phyloP scores from a whole-genome alignment of 2,797 vertebrate species.

The Masticophis lateralis region DNA sequence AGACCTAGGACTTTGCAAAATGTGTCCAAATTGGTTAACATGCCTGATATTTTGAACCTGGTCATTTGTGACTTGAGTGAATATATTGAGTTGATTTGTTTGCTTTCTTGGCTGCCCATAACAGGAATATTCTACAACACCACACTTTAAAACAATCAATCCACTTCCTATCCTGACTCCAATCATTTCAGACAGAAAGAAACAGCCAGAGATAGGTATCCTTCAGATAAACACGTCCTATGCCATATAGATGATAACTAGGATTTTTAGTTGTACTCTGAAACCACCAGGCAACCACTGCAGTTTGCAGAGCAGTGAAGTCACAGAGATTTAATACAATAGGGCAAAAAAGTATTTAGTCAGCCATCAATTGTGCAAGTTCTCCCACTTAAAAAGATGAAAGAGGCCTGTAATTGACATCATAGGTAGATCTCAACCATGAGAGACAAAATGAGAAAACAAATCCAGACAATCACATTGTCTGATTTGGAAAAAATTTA shows the following conservation, averaged over 20 bases:
- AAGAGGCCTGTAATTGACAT: too few relatives aligned
- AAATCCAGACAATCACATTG: too few relatives aligned
- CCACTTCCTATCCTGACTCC: background rate
- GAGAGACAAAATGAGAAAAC: too few relatives aligned
- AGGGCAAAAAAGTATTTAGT: too few relatives aligned
- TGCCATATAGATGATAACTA: background rate
- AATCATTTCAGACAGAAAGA: background rate
- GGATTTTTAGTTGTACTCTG: background rate
- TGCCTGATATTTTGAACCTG: background rate
- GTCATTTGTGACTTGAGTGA: background rate
- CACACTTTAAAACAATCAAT: too few relatives aligned
- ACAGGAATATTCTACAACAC: background rate
- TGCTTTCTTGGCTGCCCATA: background rate
- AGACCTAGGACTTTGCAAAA: background rate
- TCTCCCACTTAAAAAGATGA: too few relatives aligned
- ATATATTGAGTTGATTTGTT: background rate
- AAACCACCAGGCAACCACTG: background rate
- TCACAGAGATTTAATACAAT: background rate
- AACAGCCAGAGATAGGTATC: background rate
- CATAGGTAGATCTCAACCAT: too few relatives aligned
- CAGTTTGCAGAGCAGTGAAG: background rate
- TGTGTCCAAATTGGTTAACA: background rate
- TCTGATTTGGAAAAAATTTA: too few relatives aligned
- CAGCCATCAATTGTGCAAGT: too few relatives aligned
- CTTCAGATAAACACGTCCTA: background rate